These are phyloP conservation scores for Empis stercorea DNA, from an alignment of 2,888 invertebrate species.

Conservation along the genomic window DNA sequence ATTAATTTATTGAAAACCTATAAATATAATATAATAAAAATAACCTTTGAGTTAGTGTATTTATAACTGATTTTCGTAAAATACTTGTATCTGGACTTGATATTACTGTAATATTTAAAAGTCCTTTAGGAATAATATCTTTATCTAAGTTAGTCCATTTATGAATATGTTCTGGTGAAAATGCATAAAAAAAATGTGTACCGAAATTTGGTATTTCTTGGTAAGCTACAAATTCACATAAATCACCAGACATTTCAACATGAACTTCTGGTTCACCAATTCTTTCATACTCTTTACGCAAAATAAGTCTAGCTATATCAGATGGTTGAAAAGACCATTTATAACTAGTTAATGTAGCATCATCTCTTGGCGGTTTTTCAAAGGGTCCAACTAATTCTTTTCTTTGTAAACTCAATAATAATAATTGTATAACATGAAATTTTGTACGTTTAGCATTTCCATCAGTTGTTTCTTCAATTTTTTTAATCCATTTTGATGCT, in stretches of 20 bases:
- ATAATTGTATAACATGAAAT: slow-evolving; percentile 31
- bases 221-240: slow-evolving; percentile 36
- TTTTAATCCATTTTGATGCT: slow-evolving; percentile 15
- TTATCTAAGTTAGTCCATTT: slow-evolving; percentile 31
- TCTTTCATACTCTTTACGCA: slow-evolving; percentile 23
- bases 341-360: slow-evolving; percentile 17
- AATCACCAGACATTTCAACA: slow-evolving; percentile 32
- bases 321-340: slow-evolving; percentile 18
- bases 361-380: slow-evolving; percentile 26
- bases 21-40: too few relatives aligned
- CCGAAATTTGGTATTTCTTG: slow-evolving; percentile 40
- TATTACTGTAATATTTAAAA: slow-evolving; percentile 2
- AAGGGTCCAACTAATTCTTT: slow-evolving; percentile 34
- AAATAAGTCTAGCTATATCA: slow-evolving; percentile 27
- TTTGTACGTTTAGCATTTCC: slow-evolving; percentile 1
- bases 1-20: too few relatives aligned
- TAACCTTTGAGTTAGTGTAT: neutral
- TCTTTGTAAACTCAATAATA: slow-evolving; percentile 35
- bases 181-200: slow-evolving; percentile 38
- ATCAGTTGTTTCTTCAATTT: slow-evolving; percentile 8
- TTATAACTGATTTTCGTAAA: slow-evolving; percentile 3
- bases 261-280: slow-evolving; percentile 23
- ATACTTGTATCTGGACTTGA: slow-evolving; percentile 8
- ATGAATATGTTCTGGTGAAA: slow-evolving; percentile 35
- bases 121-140: slow-evolving; percentile 28